phyloP scores from a whole-genome alignment of 2,888 invertebrate genomes.

The Orthosia gothica region DNA sequence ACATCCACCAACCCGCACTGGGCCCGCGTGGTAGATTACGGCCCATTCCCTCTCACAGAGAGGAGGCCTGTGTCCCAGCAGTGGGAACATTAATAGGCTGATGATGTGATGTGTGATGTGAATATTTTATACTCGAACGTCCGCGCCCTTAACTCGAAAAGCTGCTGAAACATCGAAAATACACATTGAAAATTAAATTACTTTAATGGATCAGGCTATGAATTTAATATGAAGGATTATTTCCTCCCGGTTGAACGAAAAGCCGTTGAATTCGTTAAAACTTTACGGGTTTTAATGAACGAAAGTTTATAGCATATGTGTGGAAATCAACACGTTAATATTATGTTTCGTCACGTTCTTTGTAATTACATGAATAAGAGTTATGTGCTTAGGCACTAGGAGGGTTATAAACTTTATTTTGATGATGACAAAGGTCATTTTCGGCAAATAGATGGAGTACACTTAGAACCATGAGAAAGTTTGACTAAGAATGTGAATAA shows the following conservation, averaged over 20 bases:
- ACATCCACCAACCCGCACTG: too few species aligned
- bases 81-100: too few species aligned
- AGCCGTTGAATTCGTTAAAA: constrained; percentile 17
- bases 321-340: constrained; percentile 13
- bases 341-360: constrained; percentile 46
- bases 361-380: not conserved
- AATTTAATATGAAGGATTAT: constrained; percentile 23
- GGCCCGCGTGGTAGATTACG: too few species aligned
- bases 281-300: constrained; percentile 25
- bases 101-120: too few species aligned
- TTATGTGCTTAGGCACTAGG: not conserved
- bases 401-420: constrained; percentile 1
- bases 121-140: not conserved
- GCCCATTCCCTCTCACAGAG: too few species aligned
- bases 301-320: not conserved
- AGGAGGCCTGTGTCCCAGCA: too few species aligned
- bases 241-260: not conserved
- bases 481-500: not conserved
- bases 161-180: not conserved
- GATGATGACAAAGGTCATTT: constrained; percentile 12
- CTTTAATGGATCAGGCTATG: not conserved
- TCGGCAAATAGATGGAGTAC: not conserved
- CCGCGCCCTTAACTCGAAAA: not conserved
- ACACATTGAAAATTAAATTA: constrained; percentile 3
- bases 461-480: not conserved